These are phyloP conservation scores for Hylia prasina DNA, from an alignment of 2,113 vertebrate species.

Conservation along the genomic window DNA sequence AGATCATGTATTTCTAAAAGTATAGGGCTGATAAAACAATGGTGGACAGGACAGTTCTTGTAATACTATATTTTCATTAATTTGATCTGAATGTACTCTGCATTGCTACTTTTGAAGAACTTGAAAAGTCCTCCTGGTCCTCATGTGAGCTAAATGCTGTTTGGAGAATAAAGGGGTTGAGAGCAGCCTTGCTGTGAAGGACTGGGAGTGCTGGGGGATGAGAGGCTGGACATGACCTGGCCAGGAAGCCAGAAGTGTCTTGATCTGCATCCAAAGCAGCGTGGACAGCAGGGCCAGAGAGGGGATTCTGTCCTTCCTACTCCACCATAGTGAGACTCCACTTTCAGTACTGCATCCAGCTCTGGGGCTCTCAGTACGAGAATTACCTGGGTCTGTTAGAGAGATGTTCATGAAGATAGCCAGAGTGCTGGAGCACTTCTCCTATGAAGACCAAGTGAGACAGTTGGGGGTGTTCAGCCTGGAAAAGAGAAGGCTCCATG, in stretches of 20 bases:
- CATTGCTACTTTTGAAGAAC: not conserved
- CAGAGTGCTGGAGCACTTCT: not conserved
- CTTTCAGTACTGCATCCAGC: not conserved
- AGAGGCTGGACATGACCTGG: not conserved
- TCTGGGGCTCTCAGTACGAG: not conserved
- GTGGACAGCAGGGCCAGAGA: not conserved
- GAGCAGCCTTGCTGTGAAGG: not conserved
- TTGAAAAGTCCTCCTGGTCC: not conserved
- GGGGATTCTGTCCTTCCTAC: not conserved
- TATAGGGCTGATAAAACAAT: not conserved
- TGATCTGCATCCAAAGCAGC: not conserved
- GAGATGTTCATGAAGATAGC: too few relatives aligned
- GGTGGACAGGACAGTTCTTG: not conserved
- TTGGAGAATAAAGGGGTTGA: not conserved
- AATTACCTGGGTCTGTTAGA: not conserved
- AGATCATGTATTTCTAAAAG: not conserved
- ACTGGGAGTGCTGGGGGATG: rapidly evolving
- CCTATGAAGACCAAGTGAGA: not conserved
- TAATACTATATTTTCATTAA: not conserved
- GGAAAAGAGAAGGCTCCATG: not conserved
- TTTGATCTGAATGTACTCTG: not conserved
- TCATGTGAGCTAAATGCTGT: not conserved
- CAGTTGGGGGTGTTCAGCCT: not conserved
- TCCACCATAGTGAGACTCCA: not conserved
- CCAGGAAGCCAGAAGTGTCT: rapidly evolving